These are phyloP conservation scores for Bombus huntii DNA, from an alignment of 1,140 invertebrate species.

Conservation along the genomic window DNA sequence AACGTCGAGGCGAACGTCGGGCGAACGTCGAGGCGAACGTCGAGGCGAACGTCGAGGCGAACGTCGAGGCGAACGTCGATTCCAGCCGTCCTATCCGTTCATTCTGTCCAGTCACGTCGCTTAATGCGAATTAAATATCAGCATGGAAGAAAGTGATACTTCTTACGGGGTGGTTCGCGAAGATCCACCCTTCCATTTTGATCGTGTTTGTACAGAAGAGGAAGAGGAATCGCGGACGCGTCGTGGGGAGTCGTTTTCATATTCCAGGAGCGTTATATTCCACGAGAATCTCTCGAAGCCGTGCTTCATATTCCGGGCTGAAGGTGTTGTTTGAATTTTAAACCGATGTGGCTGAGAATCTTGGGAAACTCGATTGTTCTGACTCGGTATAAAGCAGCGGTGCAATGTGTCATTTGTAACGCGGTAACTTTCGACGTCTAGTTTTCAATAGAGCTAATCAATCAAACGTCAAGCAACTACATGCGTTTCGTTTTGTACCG, in stretches of 20 bases:
- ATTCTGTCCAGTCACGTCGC: constrained; percentile 20
- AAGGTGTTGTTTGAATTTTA: constrained; percentile 25
- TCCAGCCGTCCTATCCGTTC: background rate
- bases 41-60: too few relatives aligned
- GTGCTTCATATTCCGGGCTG: constrained; percentile 10
- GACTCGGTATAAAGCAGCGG: background rate
- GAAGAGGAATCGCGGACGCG: background rate
- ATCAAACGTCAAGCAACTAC: background rate
- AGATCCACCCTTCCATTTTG: too few relatives aligned
- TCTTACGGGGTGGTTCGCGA: background rate
- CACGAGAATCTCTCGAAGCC: background rate
- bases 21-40: too few relatives aligned
- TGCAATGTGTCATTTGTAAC: background rate
- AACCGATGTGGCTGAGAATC: background rate
- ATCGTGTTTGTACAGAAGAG: background rate
- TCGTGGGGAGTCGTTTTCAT: background rate
- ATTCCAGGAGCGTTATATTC: constrained; percentile 8
- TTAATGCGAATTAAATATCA: constrained; percentile 33
- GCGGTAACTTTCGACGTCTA: background rate
- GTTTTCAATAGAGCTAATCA: background rate
- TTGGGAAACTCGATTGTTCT: constrained; percentile 6
- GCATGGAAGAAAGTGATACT: background rate
- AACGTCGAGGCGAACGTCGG: background rate
- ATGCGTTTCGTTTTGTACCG: background rate
- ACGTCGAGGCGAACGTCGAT: constrained; percentile 8